Percentiles rank a stretch among this genome's conserved stretches.
phyloP scores from a whole-genome alignment of 2,888 invertebrate species.

The Troilus luridus region DNA sequence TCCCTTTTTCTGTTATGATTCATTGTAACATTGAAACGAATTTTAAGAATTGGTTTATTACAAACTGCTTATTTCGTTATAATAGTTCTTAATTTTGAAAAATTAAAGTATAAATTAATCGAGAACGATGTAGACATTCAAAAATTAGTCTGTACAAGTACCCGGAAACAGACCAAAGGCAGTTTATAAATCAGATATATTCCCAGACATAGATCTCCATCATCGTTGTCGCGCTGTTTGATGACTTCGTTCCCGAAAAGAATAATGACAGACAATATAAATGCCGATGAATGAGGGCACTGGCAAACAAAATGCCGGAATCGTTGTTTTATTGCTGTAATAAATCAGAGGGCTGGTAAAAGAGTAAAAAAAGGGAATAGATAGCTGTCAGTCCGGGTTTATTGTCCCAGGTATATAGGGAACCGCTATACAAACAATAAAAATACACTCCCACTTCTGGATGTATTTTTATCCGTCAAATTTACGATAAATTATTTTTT shows the following conservation, averaged over 20 bases:
- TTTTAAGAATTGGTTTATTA: too few relatives aligned
- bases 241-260: neutral
- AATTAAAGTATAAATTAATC: too few relatives aligned
- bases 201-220: neutral
- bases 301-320: slow-evolving; percentile 24
- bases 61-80: too few relatives aligned
- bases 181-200: neutral
- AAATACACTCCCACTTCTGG: neutral
- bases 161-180: neutral
- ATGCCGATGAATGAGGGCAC: slow-evolving; percentile 2
- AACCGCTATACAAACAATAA: neutral
- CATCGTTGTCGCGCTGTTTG: neutral
- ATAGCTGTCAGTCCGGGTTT: neutral
- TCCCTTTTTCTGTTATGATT: too few relatives aligned
- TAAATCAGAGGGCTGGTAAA: neutral
- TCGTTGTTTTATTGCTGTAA: slow-evolving; percentile 11
- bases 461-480: neutral
- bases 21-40: too few relatives aligned
- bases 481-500: neutral
- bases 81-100: too few relatives aligned
- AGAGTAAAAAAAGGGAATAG: slow-evolving; percentile 23
- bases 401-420: slow-evolving; percentile 6
- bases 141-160: neutral
- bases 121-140: too few relatives aligned
- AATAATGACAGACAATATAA: slow-evolving; percentile 12